phyloP scores from a whole-genome alignment of 2,797 vertebrate species.

The Protosalanx chinensis region DNA sequence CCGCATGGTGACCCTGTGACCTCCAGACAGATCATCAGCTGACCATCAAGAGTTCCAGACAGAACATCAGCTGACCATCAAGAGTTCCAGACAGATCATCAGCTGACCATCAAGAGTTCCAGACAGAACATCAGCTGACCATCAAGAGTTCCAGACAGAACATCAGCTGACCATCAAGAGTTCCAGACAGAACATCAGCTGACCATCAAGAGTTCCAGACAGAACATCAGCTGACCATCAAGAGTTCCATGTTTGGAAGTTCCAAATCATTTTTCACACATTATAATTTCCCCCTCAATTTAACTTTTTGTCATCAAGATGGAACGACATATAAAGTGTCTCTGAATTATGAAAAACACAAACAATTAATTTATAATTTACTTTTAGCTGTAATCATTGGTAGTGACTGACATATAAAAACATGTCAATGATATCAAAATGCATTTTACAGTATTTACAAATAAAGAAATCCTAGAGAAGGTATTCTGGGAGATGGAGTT shows the following conservation, averaged over 20 bases:
- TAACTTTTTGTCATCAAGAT: constrained; percentile 44
- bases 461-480: constrained; percentile 55
- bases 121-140: constrained; percentile 41
- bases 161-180: constrained; percentile 39
- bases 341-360: constrained; percentile 67
- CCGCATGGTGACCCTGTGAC: neutral
- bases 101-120: too few relatives aligned
- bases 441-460: constrained; percentile 81
- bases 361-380: constrained; percentile 79
- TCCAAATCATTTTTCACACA: constrained; percentile 48
- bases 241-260: constrained; percentile 35
- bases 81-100: too few relatives aligned
- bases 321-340: constrained; percentile 62
- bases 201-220: constrained; percentile 35
- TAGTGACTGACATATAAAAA: constrained; percentile 80
- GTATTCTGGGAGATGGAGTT: constrained; percentile 15
- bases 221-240: constrained; percentile 43
- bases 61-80: constrained; percentile 43
- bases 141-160: constrained; percentile 42
- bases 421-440: constrained; percentile 84
- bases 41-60: constrained; percentile 10
- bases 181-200: constrained; percentile 41
- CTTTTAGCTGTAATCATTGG: constrained; percentile 79
- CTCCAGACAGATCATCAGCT: too few relatives aligned
- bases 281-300: constrained; percentile 19